These are phyloP conservation scores for Troides helena DNA, from an alignment of 2,888 invertebrate genomes.

Conservation along the genomic window DNA sequence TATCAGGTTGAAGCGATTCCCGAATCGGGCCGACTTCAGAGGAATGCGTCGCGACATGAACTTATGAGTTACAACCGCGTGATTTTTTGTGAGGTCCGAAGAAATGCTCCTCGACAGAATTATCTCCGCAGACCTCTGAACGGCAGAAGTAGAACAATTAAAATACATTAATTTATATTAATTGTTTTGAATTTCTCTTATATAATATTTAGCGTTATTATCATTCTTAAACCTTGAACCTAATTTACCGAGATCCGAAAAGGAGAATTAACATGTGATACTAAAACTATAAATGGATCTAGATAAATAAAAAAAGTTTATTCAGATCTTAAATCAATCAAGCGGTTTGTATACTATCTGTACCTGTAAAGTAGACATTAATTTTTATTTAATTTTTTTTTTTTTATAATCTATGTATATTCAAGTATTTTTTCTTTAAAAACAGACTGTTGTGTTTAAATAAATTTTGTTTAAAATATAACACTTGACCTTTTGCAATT, in stretches of 20 bases:
- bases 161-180: slow-evolving; percentile 1
- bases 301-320: too few species aligned
- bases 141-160: slow-evolving; percentile 14
- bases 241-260: not conserved
- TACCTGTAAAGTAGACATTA: too few species aligned
- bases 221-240: not conserved
- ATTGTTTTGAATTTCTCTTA: not conserved
- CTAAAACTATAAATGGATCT: not conserved
- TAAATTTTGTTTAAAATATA: not conserved
- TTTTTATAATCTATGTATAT: too few species aligned
- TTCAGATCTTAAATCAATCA: too few species aligned
- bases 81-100: slow-evolving; percentile 49
- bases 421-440: too few species aligned
- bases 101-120: slow-evolving; percentile 49
- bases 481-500: not conserved
- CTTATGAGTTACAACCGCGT: slow-evolving; percentile 67
- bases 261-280: not conserved
- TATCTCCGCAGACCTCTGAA: slow-evolving; percentile 35
- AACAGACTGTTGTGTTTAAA: too few species aligned
- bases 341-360: too few species aligned
- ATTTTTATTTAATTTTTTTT: too few species aligned
- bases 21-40: slow-evolving; percentile 51
- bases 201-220: not conserved
- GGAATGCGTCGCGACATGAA: slow-evolving; percentile 68
- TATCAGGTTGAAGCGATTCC: slow-evolving; percentile 45